A percentile compares a stretch with the other conserved stretches of the same genome.
Evolutionary conservation across 2,113 vertebrate species (phyloP).

Genomic region (Vulpes lagopus): DNA sequence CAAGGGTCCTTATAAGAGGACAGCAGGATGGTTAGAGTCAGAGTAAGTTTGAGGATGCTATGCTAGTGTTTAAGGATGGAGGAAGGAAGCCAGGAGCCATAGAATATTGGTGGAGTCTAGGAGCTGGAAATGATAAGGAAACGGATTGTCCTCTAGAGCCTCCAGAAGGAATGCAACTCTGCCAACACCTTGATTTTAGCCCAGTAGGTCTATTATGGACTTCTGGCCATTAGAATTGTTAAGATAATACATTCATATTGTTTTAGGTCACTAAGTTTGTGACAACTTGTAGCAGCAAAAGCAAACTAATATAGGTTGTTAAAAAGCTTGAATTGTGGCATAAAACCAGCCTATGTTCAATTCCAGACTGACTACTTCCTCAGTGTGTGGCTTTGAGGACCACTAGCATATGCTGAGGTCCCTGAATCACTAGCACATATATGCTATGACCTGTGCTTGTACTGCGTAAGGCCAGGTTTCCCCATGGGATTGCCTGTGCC

Average conservation of each 20-base stretch:
- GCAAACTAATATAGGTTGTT: background rate
- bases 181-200: background rate
- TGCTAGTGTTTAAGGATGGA: background rate
- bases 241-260: background rate
- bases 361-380: background rate
- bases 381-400: background rate
- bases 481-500: background rate
- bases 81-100: background rate
- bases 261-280: background rate
- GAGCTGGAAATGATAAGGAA: background rate
- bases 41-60: background rate
- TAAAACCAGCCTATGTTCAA: background rate
- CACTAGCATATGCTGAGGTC: background rate
- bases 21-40: background rate
- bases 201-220: background rate
- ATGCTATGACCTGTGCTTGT: background rate
- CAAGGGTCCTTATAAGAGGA: background rate
- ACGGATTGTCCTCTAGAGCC: background rate
- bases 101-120: background rate
- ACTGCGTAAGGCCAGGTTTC: background rate
- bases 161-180: background rate
- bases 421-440: background rate
- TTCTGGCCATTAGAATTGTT: background rate
- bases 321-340: background rate
- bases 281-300: background rate